Percentiles rank a stretch among this genome's conserved stretches.
phyloP scores from a whole-genome alignment of 2,888 invertebrate species.

The Melipona beecheii region DNA sequence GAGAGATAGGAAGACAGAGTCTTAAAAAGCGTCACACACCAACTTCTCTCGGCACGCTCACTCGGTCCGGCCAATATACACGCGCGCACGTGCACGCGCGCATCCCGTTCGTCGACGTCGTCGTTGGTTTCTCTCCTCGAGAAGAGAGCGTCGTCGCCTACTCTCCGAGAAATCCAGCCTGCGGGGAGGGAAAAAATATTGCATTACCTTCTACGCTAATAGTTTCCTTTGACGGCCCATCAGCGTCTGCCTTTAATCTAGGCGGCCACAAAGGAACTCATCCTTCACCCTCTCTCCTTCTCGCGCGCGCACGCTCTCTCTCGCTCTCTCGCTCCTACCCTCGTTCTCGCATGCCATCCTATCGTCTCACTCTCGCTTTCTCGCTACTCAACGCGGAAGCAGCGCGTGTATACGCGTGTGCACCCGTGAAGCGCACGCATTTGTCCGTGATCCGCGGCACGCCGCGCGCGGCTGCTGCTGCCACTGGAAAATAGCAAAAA shows the following conservation, averaged over 20 bases:
- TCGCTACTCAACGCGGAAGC: conserved; percentile 41
- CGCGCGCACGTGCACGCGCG: neutral
- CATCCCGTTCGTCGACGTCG: neutral
- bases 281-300: conserved; percentile 55
- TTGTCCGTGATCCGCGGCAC: conserved; percentile 54
- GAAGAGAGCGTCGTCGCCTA: conserved; percentile 20
- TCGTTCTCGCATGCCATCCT: conserved; percentile 3
- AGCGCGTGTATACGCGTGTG: conserved; percentile 37
- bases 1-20: neutral
- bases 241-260: conserved; percentile 74
- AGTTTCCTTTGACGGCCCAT: conserved; percentile 80
- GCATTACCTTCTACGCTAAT: conserved; percentile 78
- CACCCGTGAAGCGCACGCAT: conserved; percentile 49
- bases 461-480: conserved; percentile 39
- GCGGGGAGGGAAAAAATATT: conserved; percentile 74
- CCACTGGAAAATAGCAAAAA: conserved; percentile 32
- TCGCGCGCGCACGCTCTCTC: conserved; percentile 2
- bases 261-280: conserved; percentile 70
- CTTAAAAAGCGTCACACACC: conserved; percentile 1
- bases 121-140: conserved; percentile 32
- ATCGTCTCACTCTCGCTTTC: conserved; percentile 35
- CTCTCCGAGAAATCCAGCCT: conserved; percentile 53
- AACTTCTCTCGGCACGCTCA: neutral
- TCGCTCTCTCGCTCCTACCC: neutral
- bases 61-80: neutral